Conservation (phyloP, 2,797 vertebrate species). For the Glossophaga mutica region DNA sequence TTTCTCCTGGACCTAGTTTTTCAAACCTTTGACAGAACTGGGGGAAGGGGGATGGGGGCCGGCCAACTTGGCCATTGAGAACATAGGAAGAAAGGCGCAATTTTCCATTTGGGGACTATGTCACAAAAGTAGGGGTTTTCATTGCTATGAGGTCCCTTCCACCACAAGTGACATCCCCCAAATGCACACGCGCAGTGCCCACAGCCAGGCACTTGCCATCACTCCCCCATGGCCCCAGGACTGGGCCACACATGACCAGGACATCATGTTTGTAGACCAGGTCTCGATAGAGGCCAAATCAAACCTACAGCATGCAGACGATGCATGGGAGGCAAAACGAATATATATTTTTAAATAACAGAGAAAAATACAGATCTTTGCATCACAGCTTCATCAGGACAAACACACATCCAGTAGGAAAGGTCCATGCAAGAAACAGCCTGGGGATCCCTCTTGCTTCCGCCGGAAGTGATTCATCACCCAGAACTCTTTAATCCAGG, state of each 20-base stretch:
- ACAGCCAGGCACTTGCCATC: accelerated
- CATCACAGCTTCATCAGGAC: not conserved
- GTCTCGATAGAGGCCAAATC: not conserved
- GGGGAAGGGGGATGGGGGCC: too few relatives aligned
- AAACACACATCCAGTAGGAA: not conserved
- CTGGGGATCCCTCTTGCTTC: not conserved
- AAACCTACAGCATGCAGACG: not conserved
- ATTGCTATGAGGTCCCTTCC: not conserved
- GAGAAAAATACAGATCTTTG: not conserved
- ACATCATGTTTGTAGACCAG: not conserved
- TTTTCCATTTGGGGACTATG: not conserved
- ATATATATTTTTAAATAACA: not conserved
- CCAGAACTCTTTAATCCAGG: not conserved
- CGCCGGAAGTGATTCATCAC: not conserved
- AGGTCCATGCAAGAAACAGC: not conserved
- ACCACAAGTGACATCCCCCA: not conserved
- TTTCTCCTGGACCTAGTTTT: not conserved
- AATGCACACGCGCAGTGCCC: not conserved
- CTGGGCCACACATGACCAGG: not conserved
- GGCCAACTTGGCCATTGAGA: not conserved
- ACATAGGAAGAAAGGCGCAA: not conserved
- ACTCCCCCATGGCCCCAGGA: accelerated
- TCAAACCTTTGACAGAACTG: not conserved
- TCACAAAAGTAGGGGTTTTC: not conserved
- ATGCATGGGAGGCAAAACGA: not conserved